A percentile compares a stretch with the other conserved stretches of the same genome.
Conservation (phyloP, 1,140 invertebrate species). For the Pogonomyrmex barbatus region DNA sequence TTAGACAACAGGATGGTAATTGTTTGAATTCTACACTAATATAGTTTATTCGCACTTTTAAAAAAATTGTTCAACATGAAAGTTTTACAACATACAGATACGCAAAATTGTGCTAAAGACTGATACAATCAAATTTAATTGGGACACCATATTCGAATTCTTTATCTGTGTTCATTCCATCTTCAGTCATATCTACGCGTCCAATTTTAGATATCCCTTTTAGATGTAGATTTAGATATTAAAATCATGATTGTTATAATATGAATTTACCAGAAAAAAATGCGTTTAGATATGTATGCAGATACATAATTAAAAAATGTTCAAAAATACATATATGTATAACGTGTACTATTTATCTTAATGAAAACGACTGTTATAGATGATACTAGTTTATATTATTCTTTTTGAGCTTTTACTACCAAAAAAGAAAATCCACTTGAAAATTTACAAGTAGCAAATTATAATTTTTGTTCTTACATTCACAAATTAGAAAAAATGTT, state of each 20-base stretch:
- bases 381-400: background rate
- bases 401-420: background rate
- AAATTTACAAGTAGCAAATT: background rate
- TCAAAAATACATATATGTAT: background rate
- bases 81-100: background rate
- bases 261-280: constrained; percentile 5
- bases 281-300: constrained; percentile 20
- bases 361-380: background rate
- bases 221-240: too few species aligned
- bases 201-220: constrained; percentile 21
- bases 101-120: constrained; percentile 4
- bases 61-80: background rate
- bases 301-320: constrained; percentile 14
- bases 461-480: background rate
- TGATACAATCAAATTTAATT: background rate
- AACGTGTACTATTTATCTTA: background rate
- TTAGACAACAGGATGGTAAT: constrained; percentile 15
- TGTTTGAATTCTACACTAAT: constrained; percentile 5
- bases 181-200: background rate
- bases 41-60: constrained; percentile 4
- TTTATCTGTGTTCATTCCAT: background rate
- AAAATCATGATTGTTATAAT: background rate
- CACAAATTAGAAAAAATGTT: background rate
- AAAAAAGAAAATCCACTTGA: background rate
- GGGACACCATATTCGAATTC: background rate